Conservation (phyloP, 1,140 invertebrate species). For the Temnothorax nylanderi region DNA sequence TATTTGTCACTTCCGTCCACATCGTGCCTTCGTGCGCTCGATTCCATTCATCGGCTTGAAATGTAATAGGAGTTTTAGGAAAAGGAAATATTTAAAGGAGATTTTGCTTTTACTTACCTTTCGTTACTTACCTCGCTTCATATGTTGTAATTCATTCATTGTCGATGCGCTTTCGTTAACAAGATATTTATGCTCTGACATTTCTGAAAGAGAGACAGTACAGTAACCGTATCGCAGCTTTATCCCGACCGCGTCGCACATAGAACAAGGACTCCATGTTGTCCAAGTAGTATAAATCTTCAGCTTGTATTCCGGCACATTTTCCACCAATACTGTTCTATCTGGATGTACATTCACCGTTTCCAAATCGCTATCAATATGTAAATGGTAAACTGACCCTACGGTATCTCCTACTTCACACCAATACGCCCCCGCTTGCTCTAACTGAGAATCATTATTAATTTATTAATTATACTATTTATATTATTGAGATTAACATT, state of each 20-base stretch:
- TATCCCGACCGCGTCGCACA: conserved; percentile 86
- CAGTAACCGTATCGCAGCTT: conserved; percentile 87
- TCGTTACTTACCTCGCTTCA: not conserved
- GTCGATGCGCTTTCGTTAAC: not conserved
- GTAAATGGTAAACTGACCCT: conserved; percentile 83
- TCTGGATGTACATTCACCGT: conserved; percentile 74
- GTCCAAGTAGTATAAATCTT: conserved; percentile 86
- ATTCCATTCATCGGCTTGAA: conserved; percentile 41
- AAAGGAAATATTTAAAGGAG: not conserved
- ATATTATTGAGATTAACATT: not conserved
- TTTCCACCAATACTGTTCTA: conserved; percentile 67
- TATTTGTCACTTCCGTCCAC: not conserved
- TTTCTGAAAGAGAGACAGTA: conserved; percentile 79
- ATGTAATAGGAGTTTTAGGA: not conserved
- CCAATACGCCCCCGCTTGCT: conserved; percentile 85
- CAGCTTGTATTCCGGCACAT: conserved; percentile 78
- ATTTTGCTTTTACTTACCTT: not conserved
- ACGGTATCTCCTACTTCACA: conserved; percentile 83
- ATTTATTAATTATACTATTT: conserved; percentile 1
- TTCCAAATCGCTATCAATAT: conserved; percentile 82
- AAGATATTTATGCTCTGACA: not conserved
- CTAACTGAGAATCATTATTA: conserved; percentile 58
- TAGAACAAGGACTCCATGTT: conserved; percentile 88
- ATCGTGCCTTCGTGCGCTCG: not conserved
- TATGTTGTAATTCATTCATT: not conserved